Conservation (phyloP, 2,888 invertebrate species). For the Drosophila emarginata region DNA sequence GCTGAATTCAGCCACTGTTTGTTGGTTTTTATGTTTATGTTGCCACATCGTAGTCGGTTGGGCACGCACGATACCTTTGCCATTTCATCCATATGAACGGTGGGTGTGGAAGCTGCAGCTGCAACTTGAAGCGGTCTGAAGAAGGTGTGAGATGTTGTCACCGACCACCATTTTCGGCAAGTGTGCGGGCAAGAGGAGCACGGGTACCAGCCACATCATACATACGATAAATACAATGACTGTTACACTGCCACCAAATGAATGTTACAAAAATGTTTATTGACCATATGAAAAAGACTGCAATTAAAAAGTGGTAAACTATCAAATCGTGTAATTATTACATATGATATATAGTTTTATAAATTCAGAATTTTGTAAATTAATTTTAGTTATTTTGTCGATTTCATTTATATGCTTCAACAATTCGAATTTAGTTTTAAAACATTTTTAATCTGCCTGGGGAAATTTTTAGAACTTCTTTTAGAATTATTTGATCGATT, state of each 20-base stretch:
- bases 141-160: constrained; percentile 32
- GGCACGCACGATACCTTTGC: constrained; percentile 59
- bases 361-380: not conserved
- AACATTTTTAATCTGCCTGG: too few species aligned
- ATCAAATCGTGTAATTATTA: too few species aligned
- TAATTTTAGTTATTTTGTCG: not conserved
- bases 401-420: too few species aligned
- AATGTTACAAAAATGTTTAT: not conserved
- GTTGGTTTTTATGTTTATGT: constrained; percentile 69
- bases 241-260: not conserved
- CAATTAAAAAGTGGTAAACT: not conserved
- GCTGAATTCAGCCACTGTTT: constrained; percentile 35
- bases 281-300: not conserved
- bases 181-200: not conserved
- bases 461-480: too few species aligned
- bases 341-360: too few species aligned
- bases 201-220: constrained; percentile 38
- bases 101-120: constrained; percentile 35
- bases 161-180: constrained; percentile 6
- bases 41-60: constrained; percentile 62
- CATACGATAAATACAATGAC: not conserved
- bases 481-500: too few species aligned
- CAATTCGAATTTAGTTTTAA: too few species aligned
- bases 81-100: constrained; percentile 12
- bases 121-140: constrained; percentile 31